A percentile compares a stretch with the other conserved stretches of the same genome.
Evolutionary conservation across 2,888 invertebrate species (phyloP).

Genomic region (Germaria angustata): DNA sequence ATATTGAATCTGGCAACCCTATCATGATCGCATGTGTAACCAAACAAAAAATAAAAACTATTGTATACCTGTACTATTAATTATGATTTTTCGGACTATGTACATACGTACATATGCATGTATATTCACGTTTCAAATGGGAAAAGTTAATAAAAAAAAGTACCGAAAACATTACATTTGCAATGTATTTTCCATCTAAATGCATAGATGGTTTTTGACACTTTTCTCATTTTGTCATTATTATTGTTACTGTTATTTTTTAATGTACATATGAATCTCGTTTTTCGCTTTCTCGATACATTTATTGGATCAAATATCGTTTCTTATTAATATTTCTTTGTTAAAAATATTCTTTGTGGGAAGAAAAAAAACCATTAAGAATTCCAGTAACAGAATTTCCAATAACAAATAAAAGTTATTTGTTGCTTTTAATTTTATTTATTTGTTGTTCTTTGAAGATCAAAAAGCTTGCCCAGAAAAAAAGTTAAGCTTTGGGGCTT

Average conservation of each 20-base stretch:
- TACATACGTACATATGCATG: too few species aligned
- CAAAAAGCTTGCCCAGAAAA: neutral
- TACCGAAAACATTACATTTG: too few species aligned
- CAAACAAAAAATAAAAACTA: too few species aligned
- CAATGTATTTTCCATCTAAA: too few species aligned
- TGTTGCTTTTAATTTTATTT: neutral
- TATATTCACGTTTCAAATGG: too few species aligned
- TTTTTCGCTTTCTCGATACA: slow-evolving; percentile 1
- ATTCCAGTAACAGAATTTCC: neutral
- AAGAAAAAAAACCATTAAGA: slow-evolving; percentile 17
- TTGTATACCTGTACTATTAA: too few species aligned
- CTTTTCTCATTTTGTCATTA: slow-evolving; percentile 3
- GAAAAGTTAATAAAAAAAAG: too few species aligned
- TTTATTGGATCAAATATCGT: slow-evolving; percentile 6
- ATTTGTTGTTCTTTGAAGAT: neutral
- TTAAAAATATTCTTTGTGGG: neutral
- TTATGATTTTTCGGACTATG: too few species aligned
- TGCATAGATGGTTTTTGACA: too few species aligned
- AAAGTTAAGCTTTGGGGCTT: too few species aligned
- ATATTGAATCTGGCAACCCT: too few species aligned
- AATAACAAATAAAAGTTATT: neutral
- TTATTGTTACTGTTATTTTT: neutral
- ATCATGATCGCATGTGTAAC: too few species aligned
- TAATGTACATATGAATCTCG: neutral
- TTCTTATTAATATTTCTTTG: slow-evolving; percentile 5